phyloP scores from a whole-genome alignment of 2,113 vertebrate genomes.

The Pseudois nayaur region DNA sequence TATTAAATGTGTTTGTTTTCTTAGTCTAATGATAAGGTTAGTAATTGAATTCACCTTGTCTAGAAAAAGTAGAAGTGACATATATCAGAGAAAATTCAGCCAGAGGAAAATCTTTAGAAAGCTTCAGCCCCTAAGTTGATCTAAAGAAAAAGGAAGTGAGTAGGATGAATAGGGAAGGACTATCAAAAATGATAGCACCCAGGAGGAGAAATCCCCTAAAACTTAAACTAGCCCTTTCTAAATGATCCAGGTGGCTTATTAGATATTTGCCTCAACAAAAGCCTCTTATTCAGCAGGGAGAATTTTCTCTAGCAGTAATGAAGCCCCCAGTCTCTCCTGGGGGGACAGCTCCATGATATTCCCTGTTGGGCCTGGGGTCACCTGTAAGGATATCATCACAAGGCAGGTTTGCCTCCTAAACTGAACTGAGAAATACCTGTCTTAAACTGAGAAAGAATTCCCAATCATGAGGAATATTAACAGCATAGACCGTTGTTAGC shows the following conservation, averaged over 20 bases:
- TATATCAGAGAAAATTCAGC: slow-evolving; percentile 21
- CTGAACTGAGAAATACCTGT: background rate
- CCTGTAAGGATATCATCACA: background rate
- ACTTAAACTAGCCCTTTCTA: background rate
- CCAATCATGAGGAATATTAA: background rate
- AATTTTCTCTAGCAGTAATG: background rate
- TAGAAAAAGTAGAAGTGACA: slow-evolving; percentile 10
- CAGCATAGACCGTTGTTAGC: background rate
- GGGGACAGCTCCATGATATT: background rate
- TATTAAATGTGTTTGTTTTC: slow-evolving; percentile 45
- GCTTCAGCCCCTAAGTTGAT: background rate
- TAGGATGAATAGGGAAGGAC: background rate
- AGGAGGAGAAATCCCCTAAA: background rate
- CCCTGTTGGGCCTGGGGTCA: background rate
- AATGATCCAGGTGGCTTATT: background rate
- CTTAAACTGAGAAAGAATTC: slow-evolving; percentile 10
- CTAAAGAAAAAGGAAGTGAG: slow-evolving; percentile 6
- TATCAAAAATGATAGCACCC: background rate
- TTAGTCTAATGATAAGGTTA: slow-evolving; percentile 19
- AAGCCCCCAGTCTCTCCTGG: background rate
- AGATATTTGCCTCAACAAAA: background rate
- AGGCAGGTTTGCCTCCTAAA: background rate
- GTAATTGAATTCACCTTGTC: slow-evolving; percentile 29
- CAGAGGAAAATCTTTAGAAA: slow-evolving; percentile 29
- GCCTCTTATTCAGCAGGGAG: background rate